Conservation (phyloP, 1,140 invertebrate species). For the Ceratina japonica region DNA sequence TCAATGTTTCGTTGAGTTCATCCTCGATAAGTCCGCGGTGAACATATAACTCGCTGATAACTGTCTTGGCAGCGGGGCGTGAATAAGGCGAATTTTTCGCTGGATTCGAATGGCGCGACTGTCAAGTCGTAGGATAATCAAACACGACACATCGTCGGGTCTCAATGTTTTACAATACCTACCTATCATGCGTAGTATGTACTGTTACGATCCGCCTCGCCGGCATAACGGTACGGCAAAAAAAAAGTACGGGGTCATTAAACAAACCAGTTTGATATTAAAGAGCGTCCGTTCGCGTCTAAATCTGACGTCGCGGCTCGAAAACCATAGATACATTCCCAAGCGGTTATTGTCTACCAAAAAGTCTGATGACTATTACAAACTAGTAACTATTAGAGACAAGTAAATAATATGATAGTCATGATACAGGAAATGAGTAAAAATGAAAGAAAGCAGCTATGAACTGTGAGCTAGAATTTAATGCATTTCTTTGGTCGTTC, state of each 20-base stretch:
- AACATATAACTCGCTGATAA: constrained; percentile 13
- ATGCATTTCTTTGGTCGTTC: no score
- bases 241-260: constrained; percentile 38
- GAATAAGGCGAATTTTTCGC: neutral
- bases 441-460: neutral
- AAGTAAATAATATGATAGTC: no score
- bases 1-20: no score
- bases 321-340: neutral
- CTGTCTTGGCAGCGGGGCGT: no score
- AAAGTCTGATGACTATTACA: no score
- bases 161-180: constrained; percentile 9
- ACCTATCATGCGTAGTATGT: neutral
- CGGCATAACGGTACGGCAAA: constrained; percentile 30
- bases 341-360: neutral
- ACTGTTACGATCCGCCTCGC: constrained; percentile 12
- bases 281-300: constrained; percentile 29
- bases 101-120: no score
- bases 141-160: neutral
- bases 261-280: constrained; percentile 46
- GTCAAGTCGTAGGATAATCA: neutral
- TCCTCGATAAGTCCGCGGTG: no score
- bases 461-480: no score
- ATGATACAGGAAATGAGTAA: constrained; percentile 6
- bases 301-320: constrained; percentile 15
- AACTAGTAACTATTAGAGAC: no score